Percentiles rank a stretch among this genome's conserved stretches.
Conservation (phyloP, 1,140 invertebrate genomes). For the Centruroides vittatus region DNA sequence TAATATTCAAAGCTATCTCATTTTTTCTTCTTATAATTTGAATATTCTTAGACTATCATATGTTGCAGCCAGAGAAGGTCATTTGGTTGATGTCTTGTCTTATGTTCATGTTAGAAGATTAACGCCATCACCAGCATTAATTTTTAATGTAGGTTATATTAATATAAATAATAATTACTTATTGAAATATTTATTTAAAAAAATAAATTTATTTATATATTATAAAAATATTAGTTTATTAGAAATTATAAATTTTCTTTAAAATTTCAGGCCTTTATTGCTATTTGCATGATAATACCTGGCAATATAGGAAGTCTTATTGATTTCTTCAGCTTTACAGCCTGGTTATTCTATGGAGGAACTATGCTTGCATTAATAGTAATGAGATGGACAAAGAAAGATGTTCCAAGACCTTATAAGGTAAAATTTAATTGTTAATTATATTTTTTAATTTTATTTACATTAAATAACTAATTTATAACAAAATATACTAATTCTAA, state of each 20-base stretch:
- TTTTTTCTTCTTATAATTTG: too few species aligned
- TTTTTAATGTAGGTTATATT: conserved; percentile 42
- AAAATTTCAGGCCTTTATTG: conserved; percentile 28
- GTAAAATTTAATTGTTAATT: conserved; percentile 19
- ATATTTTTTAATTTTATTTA: background rate
- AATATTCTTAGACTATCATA: conserved; percentile 33
- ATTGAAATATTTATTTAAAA: too few species aligned
- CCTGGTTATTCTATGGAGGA: conserved; percentile 35
- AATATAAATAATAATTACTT: too few species aligned
- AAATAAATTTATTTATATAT: background rate
- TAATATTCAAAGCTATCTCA: too few species aligned
- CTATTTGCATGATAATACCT: conserved; percentile 34
- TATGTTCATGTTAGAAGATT: conserved; percentile 62
- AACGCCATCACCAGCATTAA: conserved; percentile 71
- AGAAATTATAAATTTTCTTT: background rate
- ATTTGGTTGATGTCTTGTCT: conserved; percentile 67
- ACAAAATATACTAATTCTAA: background rate
- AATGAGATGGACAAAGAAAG: conserved; percentile 30
- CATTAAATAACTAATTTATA: background rate
- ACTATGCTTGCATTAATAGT: conserved; percentile 37
- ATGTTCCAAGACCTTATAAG: conserved; percentile 34
- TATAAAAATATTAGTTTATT: background rate
- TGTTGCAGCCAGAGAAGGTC: conserved; percentile 70
- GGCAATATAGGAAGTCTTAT: conserved; percentile 37
- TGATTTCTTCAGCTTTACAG: conserved; percentile 40